Evolutionary conservation across 2,888 invertebrate genomes (phyloP), one percentile per base, ranked within the genome.

Genomic region (Oscheius sp.): DNA sequence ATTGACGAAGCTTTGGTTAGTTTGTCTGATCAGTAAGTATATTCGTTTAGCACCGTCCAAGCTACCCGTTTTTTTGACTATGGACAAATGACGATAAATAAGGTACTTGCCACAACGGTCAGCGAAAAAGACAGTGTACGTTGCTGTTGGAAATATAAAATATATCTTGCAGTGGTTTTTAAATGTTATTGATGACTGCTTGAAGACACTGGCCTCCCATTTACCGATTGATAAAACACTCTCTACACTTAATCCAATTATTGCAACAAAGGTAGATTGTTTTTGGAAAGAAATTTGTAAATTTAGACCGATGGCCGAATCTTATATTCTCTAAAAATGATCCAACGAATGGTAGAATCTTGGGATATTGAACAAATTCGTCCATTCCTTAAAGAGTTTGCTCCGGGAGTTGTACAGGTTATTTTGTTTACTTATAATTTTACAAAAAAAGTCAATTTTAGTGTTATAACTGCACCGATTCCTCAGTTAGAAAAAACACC

Each of bases 351-450:
- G 42, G 39, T 76, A 34, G 76, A 75, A 37, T 23, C 46, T n/a
- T 46, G 71, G 45, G 46, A 55, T 3, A 25, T 46, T 6, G 72
- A 72, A 27, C 70, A 72, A 1, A 92, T 93, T 84, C 91, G 92
- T 58, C 79, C 82, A 5, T 91, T 92, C 83, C 90, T 96, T 58
- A 89, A 91, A 1, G 91, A 91, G 74, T 91, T 95, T 69, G 94
- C 95, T 92, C 93, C 93, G 50, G 93, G 93, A 39, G 91, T 96
- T 8, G 91, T 94, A 53, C 91, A 92, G 90, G 94, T 93, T 87
- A 25, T n/a, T 2, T 25, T 53, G 5, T 1, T 3, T 34, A 20
- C 8, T 31, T 55, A 37, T 25, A 5, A n/a, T 34, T 57, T 1
- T 8, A 10, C n/a, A 10, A 27, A 10, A 3, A 3, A 37, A 10